Conservation (phyloP, 2,888 invertebrate genomes). For the Erebia epiphron region DNA sequence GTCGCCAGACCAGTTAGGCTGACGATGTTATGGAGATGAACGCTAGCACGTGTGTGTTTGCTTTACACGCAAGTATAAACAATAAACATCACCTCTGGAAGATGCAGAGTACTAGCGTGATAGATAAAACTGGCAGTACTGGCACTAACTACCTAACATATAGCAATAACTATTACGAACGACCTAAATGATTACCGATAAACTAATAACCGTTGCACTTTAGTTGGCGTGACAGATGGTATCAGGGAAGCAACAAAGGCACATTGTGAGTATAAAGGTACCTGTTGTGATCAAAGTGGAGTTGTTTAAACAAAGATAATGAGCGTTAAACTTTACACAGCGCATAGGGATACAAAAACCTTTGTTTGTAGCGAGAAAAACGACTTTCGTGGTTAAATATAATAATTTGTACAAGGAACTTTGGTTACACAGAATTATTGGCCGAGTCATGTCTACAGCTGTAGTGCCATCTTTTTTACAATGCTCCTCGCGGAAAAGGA, state of each 20-base stretch:
- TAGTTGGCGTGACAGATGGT: slow-evolving; percentile 11
- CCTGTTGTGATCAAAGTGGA: slow-evolving; percentile 2
- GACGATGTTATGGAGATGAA: not conserved
- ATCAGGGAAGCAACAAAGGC: slow-evolving; percentile 12
- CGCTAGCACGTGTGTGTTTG: not conserved
- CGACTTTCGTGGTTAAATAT: too few species aligned
- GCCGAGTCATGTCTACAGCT: too few species aligned
- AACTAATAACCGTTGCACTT: slow-evolving; percentile 33
- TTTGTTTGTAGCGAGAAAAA: too few species aligned
- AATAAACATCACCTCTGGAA: slow-evolving; percentile 5
- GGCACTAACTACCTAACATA: slow-evolving; percentile 53
- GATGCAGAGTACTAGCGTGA: slow-evolving; percentile 42
- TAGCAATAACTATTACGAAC: slow-evolving; percentile 60
- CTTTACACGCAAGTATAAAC: slow-evolving; percentile 3
- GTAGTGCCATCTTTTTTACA: too few species aligned
- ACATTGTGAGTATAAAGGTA: not conserved
- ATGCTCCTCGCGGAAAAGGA: too few species aligned
- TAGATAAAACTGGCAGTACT: slow-evolving; percentile 35
- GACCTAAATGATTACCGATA: slow-evolving; percentile 70
- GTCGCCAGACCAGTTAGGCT: not conserved
- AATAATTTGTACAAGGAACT: too few species aligned
- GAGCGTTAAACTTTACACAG: too few species aligned
- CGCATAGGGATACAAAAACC: too few species aligned
- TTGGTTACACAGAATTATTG: too few species aligned
- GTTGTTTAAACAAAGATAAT: slow-evolving; percentile 2